Evolutionary conservation across 2,113 vertebrate species (phyloP).

Genomic region (Panurus biarmicus): DNA sequence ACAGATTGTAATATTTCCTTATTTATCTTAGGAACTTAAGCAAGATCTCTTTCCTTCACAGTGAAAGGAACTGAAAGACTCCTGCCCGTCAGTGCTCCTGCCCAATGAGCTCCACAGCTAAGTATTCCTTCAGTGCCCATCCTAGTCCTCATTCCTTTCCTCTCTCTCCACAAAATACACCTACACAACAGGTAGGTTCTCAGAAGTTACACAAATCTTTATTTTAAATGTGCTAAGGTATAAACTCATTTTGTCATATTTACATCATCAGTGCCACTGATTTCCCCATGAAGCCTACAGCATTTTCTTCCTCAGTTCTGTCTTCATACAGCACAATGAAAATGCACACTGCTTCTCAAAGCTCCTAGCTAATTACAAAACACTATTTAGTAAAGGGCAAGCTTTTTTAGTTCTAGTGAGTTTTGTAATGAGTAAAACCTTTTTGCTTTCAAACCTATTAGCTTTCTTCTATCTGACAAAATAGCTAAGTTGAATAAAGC

Average conservation of each 20-base stretch:
- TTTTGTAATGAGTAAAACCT: neutral
- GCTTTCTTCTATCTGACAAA: neutral
- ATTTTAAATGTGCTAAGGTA: neutral
- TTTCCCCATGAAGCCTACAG: neutral
- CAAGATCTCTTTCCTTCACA: neutral
- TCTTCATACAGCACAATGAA: neutral
- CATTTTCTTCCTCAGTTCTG: neutral
- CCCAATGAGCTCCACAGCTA: neutral
- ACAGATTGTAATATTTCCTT: neutral
- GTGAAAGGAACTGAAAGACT: neutral
- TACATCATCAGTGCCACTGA: neutral
- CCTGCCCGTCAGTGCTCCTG: neutral
- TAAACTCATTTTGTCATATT: neutral
- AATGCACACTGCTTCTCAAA: neutral
- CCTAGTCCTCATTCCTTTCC: neutral
- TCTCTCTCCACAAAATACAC: neutral
- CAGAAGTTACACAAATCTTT: neutral
- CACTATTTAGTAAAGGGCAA: neutral
- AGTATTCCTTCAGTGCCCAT: neutral
- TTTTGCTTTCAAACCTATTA: neutral
- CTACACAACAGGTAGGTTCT: neutral
- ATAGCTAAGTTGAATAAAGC: neutral
- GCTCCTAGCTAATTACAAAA: neutral
- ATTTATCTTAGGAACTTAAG: neutral
- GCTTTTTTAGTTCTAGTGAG: neutral